phyloP scores from a whole-genome alignment of 2,113 vertebrate species.

The Dasyurus viverrinus region DNA sequence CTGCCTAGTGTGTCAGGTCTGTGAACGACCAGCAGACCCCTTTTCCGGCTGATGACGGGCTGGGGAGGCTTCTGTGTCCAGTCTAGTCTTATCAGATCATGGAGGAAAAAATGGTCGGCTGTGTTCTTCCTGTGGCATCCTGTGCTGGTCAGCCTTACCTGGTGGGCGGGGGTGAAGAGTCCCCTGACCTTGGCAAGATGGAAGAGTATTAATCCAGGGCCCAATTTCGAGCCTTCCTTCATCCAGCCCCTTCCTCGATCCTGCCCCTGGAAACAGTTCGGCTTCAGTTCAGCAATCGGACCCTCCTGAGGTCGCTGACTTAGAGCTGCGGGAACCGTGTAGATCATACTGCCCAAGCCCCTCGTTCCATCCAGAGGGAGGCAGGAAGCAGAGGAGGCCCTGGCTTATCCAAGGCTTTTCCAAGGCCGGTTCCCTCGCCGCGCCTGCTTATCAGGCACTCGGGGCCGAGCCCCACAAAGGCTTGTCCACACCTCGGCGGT shows the following conservation, averaged over 20 bases:
- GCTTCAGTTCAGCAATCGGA: neutral
- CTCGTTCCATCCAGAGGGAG: neutral
- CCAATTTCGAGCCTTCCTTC: neutral
- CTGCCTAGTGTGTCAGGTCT: fast-evolving
- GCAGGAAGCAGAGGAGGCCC: neutral
- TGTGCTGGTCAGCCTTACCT: neutral
- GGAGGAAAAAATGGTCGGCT: fast-evolving
- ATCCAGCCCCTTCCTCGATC: fast-evolving
- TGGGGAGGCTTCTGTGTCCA: neutral
- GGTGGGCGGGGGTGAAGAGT: neutral
- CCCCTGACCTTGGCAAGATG: no score
- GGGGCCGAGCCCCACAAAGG: neutral
- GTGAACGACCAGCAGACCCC: neutral
- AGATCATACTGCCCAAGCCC: no score
- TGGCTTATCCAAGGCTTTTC: neutral
- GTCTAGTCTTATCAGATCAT: fast-evolving
- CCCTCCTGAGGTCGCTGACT: fast-evolving
- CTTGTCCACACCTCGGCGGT: neutral
- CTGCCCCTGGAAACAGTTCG: fast-evolving
- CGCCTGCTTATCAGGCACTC: neutral
- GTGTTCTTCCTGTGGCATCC: neutral
- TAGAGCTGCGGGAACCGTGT: neutral
- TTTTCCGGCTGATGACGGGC: neutral
- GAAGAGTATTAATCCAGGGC: neutral
- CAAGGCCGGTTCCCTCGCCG: neutral